Conservation (phyloP, 1,140 invertebrate genomes). For the Ceratina calcarata region DNA sequence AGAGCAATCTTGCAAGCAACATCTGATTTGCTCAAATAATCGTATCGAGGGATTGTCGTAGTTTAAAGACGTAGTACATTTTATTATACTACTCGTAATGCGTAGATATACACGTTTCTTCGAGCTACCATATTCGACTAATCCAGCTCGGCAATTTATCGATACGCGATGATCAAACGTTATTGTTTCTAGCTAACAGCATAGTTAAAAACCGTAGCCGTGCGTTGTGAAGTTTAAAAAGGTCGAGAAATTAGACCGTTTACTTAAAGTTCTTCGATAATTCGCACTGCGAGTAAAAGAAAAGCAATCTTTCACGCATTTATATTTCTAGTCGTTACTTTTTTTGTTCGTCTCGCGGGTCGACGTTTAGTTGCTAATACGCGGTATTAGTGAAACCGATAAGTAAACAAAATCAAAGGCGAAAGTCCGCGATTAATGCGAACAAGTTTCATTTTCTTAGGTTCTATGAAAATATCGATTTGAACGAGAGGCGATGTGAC, state of each 20-base stretch:
- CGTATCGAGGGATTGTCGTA: conserved; percentile 49
- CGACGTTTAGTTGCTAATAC: background rate
- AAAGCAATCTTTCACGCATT: background rate
- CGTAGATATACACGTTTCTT: conserved; percentile 27
- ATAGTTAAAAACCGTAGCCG: background rate
- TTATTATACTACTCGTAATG: conserved; percentile 32
- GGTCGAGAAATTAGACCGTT: background rate
- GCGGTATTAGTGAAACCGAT: background rate
- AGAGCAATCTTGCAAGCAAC: conserved; percentile 53
- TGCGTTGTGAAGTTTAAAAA: background rate
- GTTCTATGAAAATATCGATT: background rate
- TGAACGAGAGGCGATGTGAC: background rate
- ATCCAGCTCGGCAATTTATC: background rate
- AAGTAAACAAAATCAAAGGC: conserved; percentile 12
- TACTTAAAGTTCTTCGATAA: background rate
- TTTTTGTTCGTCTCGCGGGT: too few species aligned
- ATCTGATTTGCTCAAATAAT: conserved; percentile 57
- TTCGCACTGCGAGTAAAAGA: background rate
- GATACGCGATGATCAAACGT: background rate
- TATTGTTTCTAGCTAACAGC: conserved; percentile 4
- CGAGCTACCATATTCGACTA: conserved; percentile 5
- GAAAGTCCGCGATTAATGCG: conserved; percentile 21
- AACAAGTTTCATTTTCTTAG: background rate
- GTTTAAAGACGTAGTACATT: conserved; percentile 41
- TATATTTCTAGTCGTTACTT: background rate